Percentiles rank a stretch among this genome's conserved stretches.
Conservation (phyloP, 2,888 invertebrate species). For the Thyatira batis region DNA sequence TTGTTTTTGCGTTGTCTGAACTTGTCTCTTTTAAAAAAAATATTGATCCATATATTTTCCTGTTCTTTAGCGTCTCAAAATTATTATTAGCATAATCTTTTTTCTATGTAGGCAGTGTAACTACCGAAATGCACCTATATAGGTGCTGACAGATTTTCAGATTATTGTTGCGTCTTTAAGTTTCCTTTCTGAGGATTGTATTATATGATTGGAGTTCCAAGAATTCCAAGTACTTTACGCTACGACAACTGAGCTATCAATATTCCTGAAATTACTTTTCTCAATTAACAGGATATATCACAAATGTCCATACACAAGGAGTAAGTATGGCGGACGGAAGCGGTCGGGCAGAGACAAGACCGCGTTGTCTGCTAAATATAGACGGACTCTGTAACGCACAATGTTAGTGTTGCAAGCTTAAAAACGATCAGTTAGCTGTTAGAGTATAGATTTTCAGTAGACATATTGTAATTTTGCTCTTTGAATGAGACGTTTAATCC, state of each 20-base stretch:
- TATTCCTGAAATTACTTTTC: neutral
- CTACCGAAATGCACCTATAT: too few species aligned
- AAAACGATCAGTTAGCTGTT: neutral
- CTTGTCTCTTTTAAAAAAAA: too few species aligned
- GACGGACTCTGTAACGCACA: constrained; percentile 34
- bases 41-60: too few species aligned
- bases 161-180: too few species aligned
- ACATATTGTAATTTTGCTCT: neutral
- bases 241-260: neutral
- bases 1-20: too few species aligned
- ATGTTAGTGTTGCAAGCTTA: constrained; percentile 7
- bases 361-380: constrained; percentile 78
- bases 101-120: too few species aligned
- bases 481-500: neutral
- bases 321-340: constrained; percentile 59
- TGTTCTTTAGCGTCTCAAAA: too few species aligned
- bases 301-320: constrained; percentile 5
- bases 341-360: constrained; percentile 65
- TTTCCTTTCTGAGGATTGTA: too few species aligned
- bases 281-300: neutral
- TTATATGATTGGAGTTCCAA: too few species aligned
- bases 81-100: too few species aligned
- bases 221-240: too few species aligned
- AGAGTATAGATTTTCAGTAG: neutral
- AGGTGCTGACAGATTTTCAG: too few species aligned